These are phyloP conservation scores for Sardinella longiceps DNA, from an alignment of 2,797 vertebrate species.

Conservation along the genomic window DNA sequence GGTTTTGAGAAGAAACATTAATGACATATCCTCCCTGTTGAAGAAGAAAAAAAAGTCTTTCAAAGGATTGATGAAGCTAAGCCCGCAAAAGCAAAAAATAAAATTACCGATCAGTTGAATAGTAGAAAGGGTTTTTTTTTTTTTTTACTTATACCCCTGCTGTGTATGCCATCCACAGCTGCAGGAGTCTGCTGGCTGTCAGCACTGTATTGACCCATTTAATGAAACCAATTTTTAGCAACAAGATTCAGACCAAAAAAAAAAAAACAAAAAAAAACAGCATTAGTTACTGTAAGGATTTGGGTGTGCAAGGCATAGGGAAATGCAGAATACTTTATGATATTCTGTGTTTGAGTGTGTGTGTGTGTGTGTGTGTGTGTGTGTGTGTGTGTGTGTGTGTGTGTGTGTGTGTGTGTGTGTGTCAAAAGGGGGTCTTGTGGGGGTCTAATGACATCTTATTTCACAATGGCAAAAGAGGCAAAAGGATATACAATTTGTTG, in stretches of 20 bases:
- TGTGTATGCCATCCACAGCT: background rate
- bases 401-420: too few relatives aligned
- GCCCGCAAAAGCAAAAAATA: background rate
- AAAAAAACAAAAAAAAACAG: background rate
- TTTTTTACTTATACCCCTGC: background rate
- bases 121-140: background rate
- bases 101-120: background rate
- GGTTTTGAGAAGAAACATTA: background rate
- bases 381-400: too few relatives aligned
- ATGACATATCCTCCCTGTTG: background rate
- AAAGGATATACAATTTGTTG: background rate
- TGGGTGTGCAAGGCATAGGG: background rate
- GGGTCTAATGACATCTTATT: background rate
- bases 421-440: too few relatives aligned
- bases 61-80: background rate
- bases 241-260: background rate
- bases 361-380: too few relatives aligned
- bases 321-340: background rate
- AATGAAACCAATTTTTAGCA: background rate
- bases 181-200: background rate
- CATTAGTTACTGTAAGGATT: background rate
- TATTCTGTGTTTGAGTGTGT: too few relatives aligned
- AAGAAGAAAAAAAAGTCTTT: background rate
- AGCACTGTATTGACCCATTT: slow-evolving; percentile 3
- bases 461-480: background rate